A percentile compares a stretch with the other conserved stretches of the same genome.
Conservation (phyloP, 2,113 vertebrate species). For the Dipodomys stephensi region DNA sequence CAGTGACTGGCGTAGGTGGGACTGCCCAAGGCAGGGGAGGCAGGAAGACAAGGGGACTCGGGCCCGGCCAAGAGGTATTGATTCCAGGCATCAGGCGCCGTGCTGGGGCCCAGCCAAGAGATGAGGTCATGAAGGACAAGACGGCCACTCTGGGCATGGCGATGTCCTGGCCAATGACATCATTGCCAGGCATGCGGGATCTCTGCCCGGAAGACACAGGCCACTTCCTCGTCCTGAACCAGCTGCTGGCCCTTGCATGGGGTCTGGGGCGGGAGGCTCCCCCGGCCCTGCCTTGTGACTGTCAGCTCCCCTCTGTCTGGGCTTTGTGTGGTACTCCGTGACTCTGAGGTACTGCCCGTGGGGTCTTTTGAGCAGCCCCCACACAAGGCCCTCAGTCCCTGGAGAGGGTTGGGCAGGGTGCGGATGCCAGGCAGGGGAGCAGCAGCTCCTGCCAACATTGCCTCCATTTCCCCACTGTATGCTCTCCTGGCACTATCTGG, state of each 20-base stretch:
- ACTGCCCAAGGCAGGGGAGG: background rate
- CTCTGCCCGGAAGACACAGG: slow-evolving; percentile 33
- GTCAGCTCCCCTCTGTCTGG: too few relatives aligned
- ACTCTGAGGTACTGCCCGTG: too few relatives aligned
- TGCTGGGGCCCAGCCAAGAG: slow-evolving; percentile 79
- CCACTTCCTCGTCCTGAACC: slow-evolving; percentile 57
- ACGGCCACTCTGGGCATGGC: background rate
- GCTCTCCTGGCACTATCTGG: too few relatives aligned
- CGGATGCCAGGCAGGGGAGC: too few relatives aligned
- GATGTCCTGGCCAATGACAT: slow-evolving; percentile 64
- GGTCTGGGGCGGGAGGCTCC: background rate
- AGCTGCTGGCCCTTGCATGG: background rate
- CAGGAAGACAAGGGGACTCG: slow-evolving; percentile 10
- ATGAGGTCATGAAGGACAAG: slow-evolving; percentile 82
- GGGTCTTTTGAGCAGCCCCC: too few relatives aligned
- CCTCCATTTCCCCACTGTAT: too few relatives aligned
- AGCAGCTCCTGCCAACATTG: too few relatives aligned
- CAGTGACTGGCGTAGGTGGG: background rate
- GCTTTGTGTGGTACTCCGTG: too few relatives aligned
- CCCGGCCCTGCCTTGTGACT: background rate
- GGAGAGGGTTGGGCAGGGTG: too few relatives aligned
- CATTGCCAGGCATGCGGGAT: slow-evolving; percentile 48
- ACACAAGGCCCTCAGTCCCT: too few relatives aligned
- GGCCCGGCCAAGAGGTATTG: slow-evolving; percentile 68
- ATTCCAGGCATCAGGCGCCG: slow-evolving; percentile 70